Evolutionary conservation across 1,140 invertebrate species (phyloP).

Genomic region (Lucilia cuprina): DNA sequence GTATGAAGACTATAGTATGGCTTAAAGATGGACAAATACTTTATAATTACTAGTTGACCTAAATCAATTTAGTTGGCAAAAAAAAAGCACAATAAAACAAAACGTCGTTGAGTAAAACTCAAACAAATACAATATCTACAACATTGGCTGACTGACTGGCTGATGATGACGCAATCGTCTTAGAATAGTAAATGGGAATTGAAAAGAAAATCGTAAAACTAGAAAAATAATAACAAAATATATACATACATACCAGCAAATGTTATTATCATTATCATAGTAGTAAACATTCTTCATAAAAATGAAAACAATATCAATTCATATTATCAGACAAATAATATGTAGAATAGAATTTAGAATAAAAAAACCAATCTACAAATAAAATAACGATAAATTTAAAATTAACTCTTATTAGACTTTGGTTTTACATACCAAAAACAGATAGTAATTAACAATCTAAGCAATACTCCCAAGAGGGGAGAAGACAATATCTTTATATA

Average conservation of each 20-base stretch:
- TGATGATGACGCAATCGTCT: constrained; percentile 27
- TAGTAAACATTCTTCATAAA: background rate
- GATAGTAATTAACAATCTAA: too few relatives aligned
- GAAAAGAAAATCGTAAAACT: background rate
- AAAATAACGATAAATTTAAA: background rate
- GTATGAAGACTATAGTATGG: too few relatives aligned
- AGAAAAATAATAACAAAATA: background rate
- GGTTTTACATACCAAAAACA: too few relatives aligned
- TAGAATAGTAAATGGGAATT: constrained; percentile 11
- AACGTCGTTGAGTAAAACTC: background rate
- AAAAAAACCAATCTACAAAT: background rate
- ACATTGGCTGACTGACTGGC: too few relatives aligned
- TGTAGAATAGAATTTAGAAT: background rate
- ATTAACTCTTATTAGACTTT: too few relatives aligned
- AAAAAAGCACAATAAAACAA: background rate
- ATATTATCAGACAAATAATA: background rate
- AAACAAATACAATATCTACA: background rate
- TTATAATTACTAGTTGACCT: too few relatives aligned
- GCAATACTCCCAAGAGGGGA: too few relatives aligned
- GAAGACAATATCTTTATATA: too few relatives aligned
- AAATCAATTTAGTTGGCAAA: background rate
- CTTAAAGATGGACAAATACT: too few relatives aligned
- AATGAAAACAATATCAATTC: background rate
- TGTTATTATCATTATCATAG: background rate
- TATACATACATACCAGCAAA: background rate